Evolutionary conservation across 2,888 invertebrate species (phyloP).

Genomic region (Pheosia gnoma): DNA sequence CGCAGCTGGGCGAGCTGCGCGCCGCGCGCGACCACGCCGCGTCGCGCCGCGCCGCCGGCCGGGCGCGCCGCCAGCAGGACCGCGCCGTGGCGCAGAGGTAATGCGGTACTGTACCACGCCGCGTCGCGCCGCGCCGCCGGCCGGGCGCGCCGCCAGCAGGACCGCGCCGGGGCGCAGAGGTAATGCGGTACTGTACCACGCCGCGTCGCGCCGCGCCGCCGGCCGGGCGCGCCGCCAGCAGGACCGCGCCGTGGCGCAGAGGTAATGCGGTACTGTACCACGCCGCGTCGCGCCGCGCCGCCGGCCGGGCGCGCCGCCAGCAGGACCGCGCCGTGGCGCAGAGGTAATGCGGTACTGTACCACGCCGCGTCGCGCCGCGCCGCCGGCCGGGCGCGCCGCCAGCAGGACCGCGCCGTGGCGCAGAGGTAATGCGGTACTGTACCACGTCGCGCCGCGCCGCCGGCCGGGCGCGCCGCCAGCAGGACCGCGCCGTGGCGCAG

Average conservation of each 20-base stretch:
- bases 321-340: conserved; percentile 36
- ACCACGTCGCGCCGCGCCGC: conserved; percentile 29
- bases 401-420: conserved; percentile 22
- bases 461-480: conserved; percentile 41
- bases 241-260: conserved; percentile 32
- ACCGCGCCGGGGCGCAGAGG: conserved; percentile 21
- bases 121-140: neutral
- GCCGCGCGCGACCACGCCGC: conserved; percentile 41
- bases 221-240: conserved; percentile 20
- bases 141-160: neutral
- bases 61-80: conserved; percentile 39
- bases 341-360: conserved; percentile 50
- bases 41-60: conserved; percentile 28
- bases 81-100: conserved; percentile 44
- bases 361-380: conserved; percentile 20
- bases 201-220: no score
- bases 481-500: conserved; percentile 35
- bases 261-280: conserved; percentile 42
- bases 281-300: conserved; percentile 21
- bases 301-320: conserved; percentile 35
- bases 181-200: no score
- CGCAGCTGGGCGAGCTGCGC: conserved; percentile 49
- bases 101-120: conserved; percentile 15
- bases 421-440: no score
- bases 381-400: neutral